Base-by-base conservation (phyloP, 2,113 vertebrate genomes). In the Emydura subglobosa region DNA sequence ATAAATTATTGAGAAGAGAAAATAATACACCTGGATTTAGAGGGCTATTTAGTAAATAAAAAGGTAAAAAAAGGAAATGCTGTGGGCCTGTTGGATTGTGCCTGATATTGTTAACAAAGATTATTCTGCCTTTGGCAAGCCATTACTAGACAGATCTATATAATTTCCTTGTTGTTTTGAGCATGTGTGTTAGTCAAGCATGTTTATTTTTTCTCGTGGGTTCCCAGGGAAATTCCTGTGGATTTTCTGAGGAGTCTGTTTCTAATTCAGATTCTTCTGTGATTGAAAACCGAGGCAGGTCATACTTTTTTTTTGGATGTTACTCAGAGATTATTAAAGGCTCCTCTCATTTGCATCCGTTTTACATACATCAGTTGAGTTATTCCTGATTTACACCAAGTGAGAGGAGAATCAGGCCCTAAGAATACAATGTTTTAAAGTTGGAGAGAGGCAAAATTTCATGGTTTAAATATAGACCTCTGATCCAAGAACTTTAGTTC, bases 1-100 rank as follows among this genome's bases (percentile, higher is more conserved):
- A 19, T 31, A 83, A 82, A 89, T 96, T 88, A 79, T 80, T 91
- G 87, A 88, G 47, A 50, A 53, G 90, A 90, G 82, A 92, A 96
- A 87, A 76, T 34, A 68, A 34, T 54, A 93, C n/a, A 61, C 92
- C 85, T 91, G 85, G 59, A 88, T 94, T 61, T 91, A 47, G 16
- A 91, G 47, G 92, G 44, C 61, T 92, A 57, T 76, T 83, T 65
- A 91, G 65, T 89, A 86, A 90, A 93, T 86, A 51, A 89, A 87
- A 88, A 87, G n/a, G 8, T 39, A 14, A n/a, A 51, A 44, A 82
- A 79, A 76, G 14, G 55, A 65, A 76, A 6, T 47, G 72, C 13
- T 74, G 2, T 31, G 59, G 16, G 54, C 14, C 42, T 87, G 27
- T 51, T 82, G 29, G 11, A 22, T 89, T 89, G 87, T 88, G 7